phyloP scores from a whole-genome alignment of 1,140 invertebrate species.

The Drosophila grimshawi region DNA sequence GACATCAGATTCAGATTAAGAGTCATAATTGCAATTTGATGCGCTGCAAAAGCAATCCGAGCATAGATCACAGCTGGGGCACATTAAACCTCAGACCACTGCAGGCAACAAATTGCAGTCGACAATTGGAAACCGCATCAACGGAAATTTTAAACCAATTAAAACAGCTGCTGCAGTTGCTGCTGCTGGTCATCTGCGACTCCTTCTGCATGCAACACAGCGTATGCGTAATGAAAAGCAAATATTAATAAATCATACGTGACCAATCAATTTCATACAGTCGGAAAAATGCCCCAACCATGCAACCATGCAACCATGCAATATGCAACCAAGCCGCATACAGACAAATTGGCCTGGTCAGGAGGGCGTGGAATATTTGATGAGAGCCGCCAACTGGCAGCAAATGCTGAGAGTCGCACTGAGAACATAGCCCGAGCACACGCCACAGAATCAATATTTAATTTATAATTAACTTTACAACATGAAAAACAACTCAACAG shows the following conservation, averaged over 20 bases:
- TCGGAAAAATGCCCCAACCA: conserved; percentile 15
- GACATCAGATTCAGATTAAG: not conserved
- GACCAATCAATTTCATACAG: conserved; percentile 78
- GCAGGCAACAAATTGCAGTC: conserved; percentile 52
- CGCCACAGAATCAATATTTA: conserved; percentile 80
- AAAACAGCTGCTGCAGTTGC: conserved; percentile 71
- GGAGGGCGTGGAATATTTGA: conserved; percentile 22
- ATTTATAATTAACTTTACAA: conserved; percentile 83
- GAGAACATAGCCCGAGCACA: conserved; percentile 33
- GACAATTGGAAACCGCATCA: conserved; percentile 55
- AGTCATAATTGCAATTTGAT: conserved; percentile 9
- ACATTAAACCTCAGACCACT: conserved; percentile 79
- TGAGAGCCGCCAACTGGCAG: conserved; percentile 38
- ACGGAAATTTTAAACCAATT: conserved; percentile 81
- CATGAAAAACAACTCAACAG: conserved; percentile 69
- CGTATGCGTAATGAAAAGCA: conserved; percentile 82
- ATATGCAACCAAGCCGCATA: too few species aligned
- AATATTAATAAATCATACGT: conserved; percentile 83
- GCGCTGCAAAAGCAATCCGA: conserved; percentile 27
- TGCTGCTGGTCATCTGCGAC: not conserved
- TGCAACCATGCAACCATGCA: conserved; percentile 6
- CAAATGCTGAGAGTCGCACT: conserved; percentile 13
- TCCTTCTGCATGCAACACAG: conserved; percentile 40
- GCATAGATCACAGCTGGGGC: conserved; percentile 64
- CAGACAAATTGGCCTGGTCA: too few species aligned